phyloP scores from a whole-genome alignment of 2,888 invertebrate species.

The Emmelina monodactyla region DNA sequence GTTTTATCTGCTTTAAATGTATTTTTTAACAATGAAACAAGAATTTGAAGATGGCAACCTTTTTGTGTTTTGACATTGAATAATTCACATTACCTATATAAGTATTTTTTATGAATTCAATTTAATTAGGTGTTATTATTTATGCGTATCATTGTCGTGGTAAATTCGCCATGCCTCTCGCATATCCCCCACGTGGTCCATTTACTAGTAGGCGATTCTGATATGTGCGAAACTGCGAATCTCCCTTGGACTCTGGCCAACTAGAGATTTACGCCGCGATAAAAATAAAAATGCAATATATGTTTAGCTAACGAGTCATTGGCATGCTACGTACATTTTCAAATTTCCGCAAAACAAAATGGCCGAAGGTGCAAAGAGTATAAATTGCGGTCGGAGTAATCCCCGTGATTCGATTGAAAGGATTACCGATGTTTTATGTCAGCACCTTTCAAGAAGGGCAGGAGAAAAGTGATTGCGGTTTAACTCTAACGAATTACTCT shows the following conservation, averaged over 20 bases:
- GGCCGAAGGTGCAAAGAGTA: constrained; percentile 21
- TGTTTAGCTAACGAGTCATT: neutral
- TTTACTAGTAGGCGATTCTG: neutral
- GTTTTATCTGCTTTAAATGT: no score
- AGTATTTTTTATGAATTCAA: no score
- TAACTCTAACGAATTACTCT: no score
- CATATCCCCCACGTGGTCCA: neutral
- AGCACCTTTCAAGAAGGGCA: constrained; percentile 23
- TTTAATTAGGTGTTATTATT: no score
- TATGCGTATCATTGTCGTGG: no score
- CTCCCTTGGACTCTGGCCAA: neutral
- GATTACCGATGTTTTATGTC: constrained; percentile 46
- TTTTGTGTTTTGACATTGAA: no score
- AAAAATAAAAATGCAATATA: constrained; percentile 1
- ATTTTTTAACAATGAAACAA: no score
- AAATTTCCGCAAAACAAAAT: neutral
- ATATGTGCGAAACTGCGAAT: constrained; percentile 1
- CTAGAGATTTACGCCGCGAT: neutral
- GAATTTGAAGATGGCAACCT: no score
- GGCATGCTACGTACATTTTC: neutral
- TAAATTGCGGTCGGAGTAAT: constrained; percentile 33
- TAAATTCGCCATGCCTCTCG: no score
- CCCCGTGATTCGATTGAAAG: constrained; percentile 46
- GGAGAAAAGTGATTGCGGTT: no score
- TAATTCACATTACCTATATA: no score